Evolutionary conservation across 1,140 invertebrate genomes (phyloP).

Genomic region (Ceratitis capitata): DNA sequence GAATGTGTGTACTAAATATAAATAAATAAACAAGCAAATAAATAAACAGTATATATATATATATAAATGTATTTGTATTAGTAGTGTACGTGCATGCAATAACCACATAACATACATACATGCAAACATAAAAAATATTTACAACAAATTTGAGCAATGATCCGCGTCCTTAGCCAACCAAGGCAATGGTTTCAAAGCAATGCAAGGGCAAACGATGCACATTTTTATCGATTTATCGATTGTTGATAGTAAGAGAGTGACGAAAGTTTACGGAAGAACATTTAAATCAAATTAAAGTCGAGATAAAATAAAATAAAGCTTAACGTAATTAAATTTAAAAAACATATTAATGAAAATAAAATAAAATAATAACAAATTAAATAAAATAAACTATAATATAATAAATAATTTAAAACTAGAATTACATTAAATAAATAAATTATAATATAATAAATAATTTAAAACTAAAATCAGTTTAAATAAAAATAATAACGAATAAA

Average conservation of each 20-base stretch:
- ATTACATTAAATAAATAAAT: too few relatives aligned
- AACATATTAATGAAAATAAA: background rate
- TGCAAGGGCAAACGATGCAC: background rate
- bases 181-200: conserved; percentile 32
- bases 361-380: background rate
- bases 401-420: too few relatives aligned
- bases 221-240: background rate
- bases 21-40: background rate
- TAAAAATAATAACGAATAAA: too few relatives aligned
- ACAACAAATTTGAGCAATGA: conserved; percentile 24
- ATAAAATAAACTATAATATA: background rate
- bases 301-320: background rate
- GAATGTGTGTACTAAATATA: conserved; percentile 28
- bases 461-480: too few relatives aligned
- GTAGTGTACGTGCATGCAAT: conserved; percentile 22
- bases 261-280: too few relatives aligned
- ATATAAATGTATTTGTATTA: background rate
- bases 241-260: background rate
- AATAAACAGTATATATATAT: background rate
- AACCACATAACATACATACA: background rate
- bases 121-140: background rate
- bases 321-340: conserved; percentile 13
- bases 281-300: background rate
- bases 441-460: too few relatives aligned
- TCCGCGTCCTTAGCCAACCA: background rate